phyloP scores from a whole-genome alignment of 2,113 vertebrate species.

The Paramormyrops kingsleyae region DNA sequence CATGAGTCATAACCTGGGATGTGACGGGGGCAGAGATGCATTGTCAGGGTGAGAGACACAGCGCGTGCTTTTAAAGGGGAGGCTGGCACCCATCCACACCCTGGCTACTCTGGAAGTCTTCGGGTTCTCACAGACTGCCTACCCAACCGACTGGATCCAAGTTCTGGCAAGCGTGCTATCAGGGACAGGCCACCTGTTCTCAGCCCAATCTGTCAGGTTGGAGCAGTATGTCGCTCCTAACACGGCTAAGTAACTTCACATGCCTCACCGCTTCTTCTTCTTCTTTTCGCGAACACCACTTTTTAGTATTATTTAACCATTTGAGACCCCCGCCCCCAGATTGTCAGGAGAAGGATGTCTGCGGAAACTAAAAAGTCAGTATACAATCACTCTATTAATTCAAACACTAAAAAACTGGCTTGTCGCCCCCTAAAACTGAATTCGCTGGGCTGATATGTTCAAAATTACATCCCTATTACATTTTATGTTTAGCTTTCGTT shows the following conservation, averaged over 20 bases:
- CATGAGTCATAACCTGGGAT: not conserved
- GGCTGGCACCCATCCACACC: not conserved
- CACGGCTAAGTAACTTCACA: not conserved
- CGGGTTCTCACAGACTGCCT: not conserved
- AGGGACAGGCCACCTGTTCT: conserved; percentile 16
- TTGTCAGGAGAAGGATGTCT: not conserved
- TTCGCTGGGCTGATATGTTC: not conserved
- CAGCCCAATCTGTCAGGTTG: conserved; percentile 8
- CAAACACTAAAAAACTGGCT: not conserved
- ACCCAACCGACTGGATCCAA: conserved; percentile 14
- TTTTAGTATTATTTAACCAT: not conserved
- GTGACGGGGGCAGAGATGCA: not conserved
- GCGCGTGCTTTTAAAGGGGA: not conserved
- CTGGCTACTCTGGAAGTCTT: conserved; percentile 5
- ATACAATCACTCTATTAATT: not conserved
- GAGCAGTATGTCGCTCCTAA: not conserved
- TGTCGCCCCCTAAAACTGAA: not conserved
- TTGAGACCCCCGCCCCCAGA: not conserved
- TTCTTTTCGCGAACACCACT: not conserved
- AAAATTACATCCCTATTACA: not conserved
- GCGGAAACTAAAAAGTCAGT: not conserved
- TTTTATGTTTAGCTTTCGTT: not conserved
- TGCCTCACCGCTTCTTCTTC: not conserved
- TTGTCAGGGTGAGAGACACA: not conserved
- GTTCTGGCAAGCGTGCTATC: conserved; percentile 8